Evolutionary conservation across 1,140 invertebrate genomes (phyloP).

Genomic region (Diploscapter pachys): DNA sequence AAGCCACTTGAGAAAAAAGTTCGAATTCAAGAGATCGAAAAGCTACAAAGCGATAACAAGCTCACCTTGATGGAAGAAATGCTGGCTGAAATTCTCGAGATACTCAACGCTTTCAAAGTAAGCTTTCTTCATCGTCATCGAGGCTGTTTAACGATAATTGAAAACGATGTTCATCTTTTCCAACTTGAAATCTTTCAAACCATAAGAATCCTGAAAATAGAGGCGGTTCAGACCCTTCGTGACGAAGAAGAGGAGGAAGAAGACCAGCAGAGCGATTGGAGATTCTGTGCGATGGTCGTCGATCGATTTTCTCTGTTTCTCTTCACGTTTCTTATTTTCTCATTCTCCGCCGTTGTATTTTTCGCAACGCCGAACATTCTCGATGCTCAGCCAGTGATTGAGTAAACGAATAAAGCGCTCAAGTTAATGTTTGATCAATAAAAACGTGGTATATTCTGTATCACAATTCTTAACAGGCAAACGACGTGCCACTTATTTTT

Average conservation of each 20-base stretch:
- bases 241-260: constrained; percentile 39
- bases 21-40: too few relatives aligned
- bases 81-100: constrained; percentile 16
- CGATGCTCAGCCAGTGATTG: too few relatives aligned
- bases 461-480: too few relatives aligned
- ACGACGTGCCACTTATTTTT: too few relatives aligned
- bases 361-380: too few relatives aligned
- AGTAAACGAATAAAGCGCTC: too few relatives aligned
- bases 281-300: constrained; percentile 43
- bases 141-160: too few relatives aligned
- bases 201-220: not conserved
- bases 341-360: too few relatives aligned
- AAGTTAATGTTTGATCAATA: too few relatives aligned
- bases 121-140: not conserved
- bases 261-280: constrained; percentile 40
- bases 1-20: too few relatives aligned
- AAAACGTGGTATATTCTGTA: too few relatives aligned
- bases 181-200: constrained; percentile 7
- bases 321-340: constrained; percentile 22
- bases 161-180: constrained; percentile 7
- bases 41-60: too few relatives aligned
- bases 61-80: constrained; percentile 3
- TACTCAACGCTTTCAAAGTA: constrained; percentile 19
- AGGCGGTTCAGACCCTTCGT: not conserved
- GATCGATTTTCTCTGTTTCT: constrained; percentile 24